Base-by-base conservation (phyloP, 2,797 vertebrate genomes). In the Alcedo atthis region DNA sequence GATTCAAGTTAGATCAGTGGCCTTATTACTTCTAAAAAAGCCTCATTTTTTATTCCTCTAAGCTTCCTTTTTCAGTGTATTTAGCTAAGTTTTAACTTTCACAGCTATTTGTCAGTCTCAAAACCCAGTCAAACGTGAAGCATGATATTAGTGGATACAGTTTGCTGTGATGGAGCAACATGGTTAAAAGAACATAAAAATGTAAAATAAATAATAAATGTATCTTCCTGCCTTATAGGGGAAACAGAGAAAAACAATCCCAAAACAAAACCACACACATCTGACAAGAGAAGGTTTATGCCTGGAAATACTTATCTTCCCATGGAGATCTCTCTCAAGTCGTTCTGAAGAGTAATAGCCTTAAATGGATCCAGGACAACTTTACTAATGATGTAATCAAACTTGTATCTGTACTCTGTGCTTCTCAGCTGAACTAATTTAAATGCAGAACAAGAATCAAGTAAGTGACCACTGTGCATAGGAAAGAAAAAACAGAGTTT, bases 401-500 rank as follows among this genome's bases (percentile, higher is more conserved):
- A 71, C 76, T 24, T 26, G 30, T 62, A 69, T 83, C 58, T 0
- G 0, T 53, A 46, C 15, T 86, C 40, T 18, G 16, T 30, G 30
- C 82, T 83, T 91, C 54, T 83, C 75, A 85, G 55, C 67, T 87
- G 89, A 93, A 95, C 89, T 91, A 62, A 92, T 93, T 64, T 83
- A 71, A 85, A 92, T 93, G 92, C 71, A 45, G 75, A 93, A 57
- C 35, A 63, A 21, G 73, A 90, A 84, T 75, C 71, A 74, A 94
- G 95, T 89, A 79, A 96, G 63, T 91, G 89, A 92, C 84, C 66
- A 2, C 59, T 93, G 78, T 57, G 35, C 62, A 21, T 42, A 54
- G 5, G 55, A 78, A 94, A 88, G 93, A 96, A 79, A 40, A 70
- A 76, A 87, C 33, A 87, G 85, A 90, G 85, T 94, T 97, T 94